phyloP scores from a whole-genome alignment of 2,888 invertebrate species.

The Nephrotoma appendiculata region DNA sequence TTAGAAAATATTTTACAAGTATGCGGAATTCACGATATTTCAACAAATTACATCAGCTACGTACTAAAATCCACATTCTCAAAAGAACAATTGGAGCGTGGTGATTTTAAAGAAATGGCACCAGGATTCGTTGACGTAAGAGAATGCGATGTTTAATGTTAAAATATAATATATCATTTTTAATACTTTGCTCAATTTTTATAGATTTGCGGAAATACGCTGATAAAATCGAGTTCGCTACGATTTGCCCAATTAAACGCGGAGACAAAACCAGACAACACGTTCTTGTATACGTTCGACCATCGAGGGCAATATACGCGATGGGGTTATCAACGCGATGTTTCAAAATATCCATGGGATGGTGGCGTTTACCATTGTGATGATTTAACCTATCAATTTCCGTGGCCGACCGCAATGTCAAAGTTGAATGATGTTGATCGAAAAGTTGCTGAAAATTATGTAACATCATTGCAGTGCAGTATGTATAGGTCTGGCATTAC shows the following conservation, averaged over 20 bases:
- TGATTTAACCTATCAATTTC: constrained; percentile 44
- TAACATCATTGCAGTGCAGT: constrained; percentile 14
- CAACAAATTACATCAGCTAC: constrained; percentile 30
- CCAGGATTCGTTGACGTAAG: constrained; percentile 37
- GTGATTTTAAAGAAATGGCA: constrained; percentile 30
- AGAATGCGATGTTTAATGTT: constrained; percentile 14
- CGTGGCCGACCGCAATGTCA: constrained; percentile 23
- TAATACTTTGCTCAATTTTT: constrained; percentile 8
- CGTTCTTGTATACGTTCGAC: constrained; percentile 37
- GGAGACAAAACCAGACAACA: constrained; percentile 19
- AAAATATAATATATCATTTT: not conserved
- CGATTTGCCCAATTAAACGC: constrained; percentile 29
- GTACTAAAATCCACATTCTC: constrained; percentile 30
- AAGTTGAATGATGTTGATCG: constrained; percentile 25
- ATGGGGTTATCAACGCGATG: constrained; percentile 30
- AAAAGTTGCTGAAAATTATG: constrained; percentile 25
- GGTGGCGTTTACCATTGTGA: constrained; percentile 43
- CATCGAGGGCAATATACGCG: constrained; percentile 31
- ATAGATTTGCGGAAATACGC: constrained; percentile 34
- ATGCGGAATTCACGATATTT: constrained; percentile 30
- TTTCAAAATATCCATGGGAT: constrained; percentile 32
- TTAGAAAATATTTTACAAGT: constrained; percentile 17
- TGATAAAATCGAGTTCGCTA: constrained; percentile 34
- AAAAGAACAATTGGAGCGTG: constrained; percentile 23
- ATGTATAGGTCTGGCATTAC: not conserved